Base-by-base conservation (phyloP, 2,888 invertebrate species). In the Autographa gamma region DNA sequence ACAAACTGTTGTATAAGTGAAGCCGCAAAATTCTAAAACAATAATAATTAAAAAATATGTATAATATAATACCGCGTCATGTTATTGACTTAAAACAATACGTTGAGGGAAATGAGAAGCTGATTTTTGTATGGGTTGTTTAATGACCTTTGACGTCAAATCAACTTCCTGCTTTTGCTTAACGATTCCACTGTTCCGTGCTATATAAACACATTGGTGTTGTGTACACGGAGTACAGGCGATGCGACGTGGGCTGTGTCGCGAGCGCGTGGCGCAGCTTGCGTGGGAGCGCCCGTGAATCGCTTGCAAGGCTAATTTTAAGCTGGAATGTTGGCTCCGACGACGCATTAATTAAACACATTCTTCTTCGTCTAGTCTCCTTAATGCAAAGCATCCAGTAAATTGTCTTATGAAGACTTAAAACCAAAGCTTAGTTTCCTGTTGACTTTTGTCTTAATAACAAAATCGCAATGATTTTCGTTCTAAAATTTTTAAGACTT, bases 271-370 rank as follows among this genome's bases (percentile, higher is more conserved):
- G 81, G 82, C 74, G 76, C 52, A 58, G 67, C 73, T 66, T 68
- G 85, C 87, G 91, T 90, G 88, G 91, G 90, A 77, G 89, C 86
- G 90, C 89, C 91, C 88, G 91, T 92, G 92, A 93, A 91, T 88
- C 85, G 86, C 84, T 80, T 84, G 85, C 85, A 84, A 77, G 82
- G 89, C 91, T 93, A 93, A 92, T 91, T 93, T 92, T 92, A 90
- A 86, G 86, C 85, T 74, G 89, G 93, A 93, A 93, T 93, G 91
- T 92, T 92, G 93, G 91, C 93, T 92, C 88, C 85, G 78, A 89
- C 88, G 79, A 88, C 87, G 72, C 85, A 83, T 85, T 90, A 91
- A 93, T 93, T 92, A 92, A 91, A 80, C 82, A 89, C 88, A 90
- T 88, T 88, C 86, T 88, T 88, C 84, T 82, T 84, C 81, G 88